Conservation (phyloP, 2,113 vertebrate genomes). For the Poeciliopsis retropinna region DNA sequence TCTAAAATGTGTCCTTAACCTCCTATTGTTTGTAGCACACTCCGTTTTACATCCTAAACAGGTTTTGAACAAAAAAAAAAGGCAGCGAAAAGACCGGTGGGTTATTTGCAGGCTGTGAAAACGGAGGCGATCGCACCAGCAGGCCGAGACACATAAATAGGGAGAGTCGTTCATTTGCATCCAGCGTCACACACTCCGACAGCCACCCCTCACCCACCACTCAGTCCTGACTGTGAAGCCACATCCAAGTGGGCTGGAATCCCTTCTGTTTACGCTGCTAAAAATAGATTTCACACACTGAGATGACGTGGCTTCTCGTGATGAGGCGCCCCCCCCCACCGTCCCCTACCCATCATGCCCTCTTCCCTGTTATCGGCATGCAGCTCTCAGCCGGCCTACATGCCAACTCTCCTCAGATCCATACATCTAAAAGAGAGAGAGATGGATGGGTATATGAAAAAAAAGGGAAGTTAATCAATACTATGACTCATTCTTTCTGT, state of each 20-base stretch:
- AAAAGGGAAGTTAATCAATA: slow-evolving; percentile 70
- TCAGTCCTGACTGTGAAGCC: slow-evolving; percentile 27
- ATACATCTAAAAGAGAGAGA: background rate
- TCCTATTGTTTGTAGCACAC: too few species aligned
- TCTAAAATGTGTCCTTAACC: too few species aligned
- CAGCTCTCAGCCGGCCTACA: slow-evolving; percentile 28
- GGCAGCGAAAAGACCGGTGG: slow-evolving; percentile 5
- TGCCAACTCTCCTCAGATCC: slow-evolving; percentile 19
- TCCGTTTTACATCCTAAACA: background rate
- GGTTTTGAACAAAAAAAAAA: background rate
- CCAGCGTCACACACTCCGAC: slow-evolving; percentile 11
- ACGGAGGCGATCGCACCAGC: background rate
- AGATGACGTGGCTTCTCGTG: slow-evolving; percentile 67
- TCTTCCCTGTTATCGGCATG: slow-evolving; percentile 47
- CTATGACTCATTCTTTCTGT: slow-evolving; percentile 80
- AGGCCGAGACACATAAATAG: background rate
- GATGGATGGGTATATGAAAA: background rate
- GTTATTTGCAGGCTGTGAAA: slow-evolving; percentile 21
- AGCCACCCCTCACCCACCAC: slow-evolving; percentile 20
- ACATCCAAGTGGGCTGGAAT: slow-evolving; percentile 66
- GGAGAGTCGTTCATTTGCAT: slow-evolving; percentile 28
- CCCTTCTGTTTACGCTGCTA: slow-evolving; percentile 76
- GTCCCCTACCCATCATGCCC: background rate
- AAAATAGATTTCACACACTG: slow-evolving; percentile 74
- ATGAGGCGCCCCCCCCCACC: slow-evolving; percentile 33